Base-by-base conservation (phyloP, 2,797 vertebrate genomes). In the Numenius phaeopus region DNA sequence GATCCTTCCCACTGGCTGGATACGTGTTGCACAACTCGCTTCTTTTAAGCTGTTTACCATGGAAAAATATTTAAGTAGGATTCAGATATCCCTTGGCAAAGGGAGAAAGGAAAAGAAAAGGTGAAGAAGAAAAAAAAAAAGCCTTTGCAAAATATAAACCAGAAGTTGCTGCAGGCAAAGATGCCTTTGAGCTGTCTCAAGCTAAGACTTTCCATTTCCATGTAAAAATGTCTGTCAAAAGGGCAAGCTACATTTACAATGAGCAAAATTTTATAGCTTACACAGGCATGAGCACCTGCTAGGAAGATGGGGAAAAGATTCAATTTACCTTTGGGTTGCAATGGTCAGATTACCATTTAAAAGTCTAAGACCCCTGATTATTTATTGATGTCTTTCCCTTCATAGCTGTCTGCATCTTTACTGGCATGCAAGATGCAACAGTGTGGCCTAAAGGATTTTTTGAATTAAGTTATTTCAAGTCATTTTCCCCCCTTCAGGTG, bases 321-420 rank as follows among this genome's bases (percentile, higher is more conserved):
- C 96, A 98, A 98, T 98, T 98, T 98, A 98, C 97, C 97, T 98
- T 97, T 97, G 94, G 95, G 95, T 98, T 98, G 98, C 98, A 98
- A 98, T 97, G 98, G 98, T 98, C 98, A 98, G 98, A 99, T 99
- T 99, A 98, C 99, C 98, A 99, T 99, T 99, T 99, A 99, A 99
- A 99, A 99, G 98, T 99, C 98, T 99, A 98, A 98, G 98, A 98
- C 94, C 93, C 97, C 97, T 99, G 99, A 99, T 99, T 99, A 99
- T 99, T 99, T 99, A 99, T 99, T 99, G 99, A 99, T 99, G 99
- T 98, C 98, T 99, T 97, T 98, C 98, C 98, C 98, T 97, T 96
- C 95, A 85, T 96, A 96, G 94, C 97, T 98, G 98, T 99, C 98
- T 99, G 98, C 98, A 98, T 99, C 98, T 99, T 82, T 96, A 96